Conservation (phyloP, 1,140 invertebrate genomes). For the Philotrypesis tridentata region DNA sequence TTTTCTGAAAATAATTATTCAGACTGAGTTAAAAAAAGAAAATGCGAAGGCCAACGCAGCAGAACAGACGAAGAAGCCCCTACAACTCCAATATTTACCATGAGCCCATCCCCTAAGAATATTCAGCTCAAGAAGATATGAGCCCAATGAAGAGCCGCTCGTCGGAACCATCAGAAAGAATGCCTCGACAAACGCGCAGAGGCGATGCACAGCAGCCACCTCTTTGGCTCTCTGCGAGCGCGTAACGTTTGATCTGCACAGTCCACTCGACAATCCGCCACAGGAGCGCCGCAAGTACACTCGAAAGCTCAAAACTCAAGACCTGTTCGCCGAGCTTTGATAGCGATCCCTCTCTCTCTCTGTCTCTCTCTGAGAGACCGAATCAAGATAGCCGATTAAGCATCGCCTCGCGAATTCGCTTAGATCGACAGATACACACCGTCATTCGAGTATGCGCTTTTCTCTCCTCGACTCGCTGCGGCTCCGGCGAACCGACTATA, state of each 20-base stretch:
- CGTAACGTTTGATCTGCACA: conserved; percentile 46
- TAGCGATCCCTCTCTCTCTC: background rate
- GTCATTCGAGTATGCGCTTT: conserved; percentile 47
- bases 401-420: conserved; percentile 60
- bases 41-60: background rate
- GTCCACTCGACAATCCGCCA: conserved; percentile 4
- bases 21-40: background rate
- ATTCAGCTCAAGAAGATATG: too few relatives aligned
- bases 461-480: conserved; percentile 16
- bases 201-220: too few relatives aligned
- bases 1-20: background rate
- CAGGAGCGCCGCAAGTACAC: conserved; percentile 20
- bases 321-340: background rate
- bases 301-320: conserved; percentile 14
- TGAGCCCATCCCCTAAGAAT: too few relatives aligned
- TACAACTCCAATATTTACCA: too few relatives aligned
- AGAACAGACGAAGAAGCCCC: too few relatives aligned
- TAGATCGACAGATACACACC: conserved; percentile 63
- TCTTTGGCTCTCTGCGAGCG: background rate
- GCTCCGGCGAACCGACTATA: too few relatives aligned
- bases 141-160: background rate
- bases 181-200: conserved; percentile 34
- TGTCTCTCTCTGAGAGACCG: conserved; percentile 11
- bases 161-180: conserved; percentile 28
- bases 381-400: conserved; percentile 55